A percentile compares a stretch with the other conserved stretches of the same genome.
phyloP scores from a whole-genome alignment of 1,140 invertebrate species.

The Drosophila sucinea region DNA sequence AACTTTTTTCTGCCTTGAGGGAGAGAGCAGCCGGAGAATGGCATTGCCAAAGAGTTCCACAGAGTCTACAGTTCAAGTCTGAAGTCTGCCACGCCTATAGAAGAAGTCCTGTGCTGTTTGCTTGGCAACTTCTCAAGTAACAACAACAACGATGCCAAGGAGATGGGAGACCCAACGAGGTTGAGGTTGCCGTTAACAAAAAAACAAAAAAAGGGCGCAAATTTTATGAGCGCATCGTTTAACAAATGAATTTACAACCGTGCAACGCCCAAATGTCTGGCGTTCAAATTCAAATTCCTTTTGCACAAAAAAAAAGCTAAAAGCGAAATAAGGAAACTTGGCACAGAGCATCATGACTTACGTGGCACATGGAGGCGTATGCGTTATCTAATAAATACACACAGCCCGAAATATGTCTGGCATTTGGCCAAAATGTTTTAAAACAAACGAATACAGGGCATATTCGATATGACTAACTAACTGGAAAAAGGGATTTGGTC shows the following conservation, averaged over 20 bases:
- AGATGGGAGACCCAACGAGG: neutral
- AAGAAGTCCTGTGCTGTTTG: constrained; percentile 56
- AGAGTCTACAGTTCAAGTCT: constrained; percentile 51
- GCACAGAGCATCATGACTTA: constrained; percentile 57
- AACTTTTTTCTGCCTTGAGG: constrained; percentile 67
- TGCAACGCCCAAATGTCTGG: constrained; percentile 83
- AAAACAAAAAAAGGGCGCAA: constrained; percentile 79
- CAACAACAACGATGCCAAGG: neutral
- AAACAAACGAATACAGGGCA: constrained; percentile 50
- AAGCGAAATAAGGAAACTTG: constrained; percentile 45
- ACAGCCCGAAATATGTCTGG: constrained; percentile 64
- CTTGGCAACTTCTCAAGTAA: constrained; percentile 60
- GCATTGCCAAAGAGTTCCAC: constrained; percentile 68
- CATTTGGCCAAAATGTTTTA: constrained; percentile 69
- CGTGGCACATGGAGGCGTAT: constrained; percentile 72
- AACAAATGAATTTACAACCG: constrained; percentile 83
- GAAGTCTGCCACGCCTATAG: constrained; percentile 60
- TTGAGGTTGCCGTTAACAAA: constrained; percentile 48
- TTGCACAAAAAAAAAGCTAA: constrained; percentile 14
- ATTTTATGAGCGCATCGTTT: constrained; percentile 83
- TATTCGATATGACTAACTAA: constrained; percentile 10
- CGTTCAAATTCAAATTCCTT: constrained; percentile 82
- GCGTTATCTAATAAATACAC: constrained; percentile 36
- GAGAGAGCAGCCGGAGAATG: constrained; percentile 46
- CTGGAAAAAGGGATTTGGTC: neutral